Percentiles rank a stretch among this genome's conserved stretches.
phyloP scores from a whole-genome alignment of 2,113 vertebrate species.

The Carassius gibelio region DNA sequence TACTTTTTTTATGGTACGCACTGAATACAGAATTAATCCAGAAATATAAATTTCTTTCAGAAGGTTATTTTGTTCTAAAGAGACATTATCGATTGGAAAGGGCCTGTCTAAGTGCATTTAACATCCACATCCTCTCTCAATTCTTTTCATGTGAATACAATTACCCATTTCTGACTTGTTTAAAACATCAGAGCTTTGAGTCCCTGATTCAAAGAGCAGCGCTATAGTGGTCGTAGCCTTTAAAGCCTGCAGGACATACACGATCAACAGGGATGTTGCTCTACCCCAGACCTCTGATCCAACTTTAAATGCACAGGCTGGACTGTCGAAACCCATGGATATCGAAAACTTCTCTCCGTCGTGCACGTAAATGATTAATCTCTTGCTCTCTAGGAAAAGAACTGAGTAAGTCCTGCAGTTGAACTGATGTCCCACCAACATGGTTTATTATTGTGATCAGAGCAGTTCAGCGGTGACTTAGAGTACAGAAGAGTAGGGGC shows the following conservation, averaged over 20 bases:
- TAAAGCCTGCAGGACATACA: background rate
- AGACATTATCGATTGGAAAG: background rate
- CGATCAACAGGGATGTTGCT: constrained; percentile 15
- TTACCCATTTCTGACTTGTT: background rate
- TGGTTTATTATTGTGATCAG: background rate
- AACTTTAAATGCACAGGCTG: constrained; percentile 15
- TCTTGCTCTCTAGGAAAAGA: constrained; percentile 9
- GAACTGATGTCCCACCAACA: background rate
- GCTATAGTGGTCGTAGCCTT: background rate
- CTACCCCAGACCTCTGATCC: constrained; percentile 26
- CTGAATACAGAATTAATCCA: background rate
- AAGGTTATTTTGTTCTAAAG: background rate
- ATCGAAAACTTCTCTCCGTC: background rate
- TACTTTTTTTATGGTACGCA: background rate
- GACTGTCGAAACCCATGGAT: background rate
- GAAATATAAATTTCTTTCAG: background rate
- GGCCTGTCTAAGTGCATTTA: background rate
- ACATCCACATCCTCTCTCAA: background rate
- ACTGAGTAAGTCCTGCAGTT: background rate
- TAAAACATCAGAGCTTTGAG: background rate
- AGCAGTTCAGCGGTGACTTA: background rate
- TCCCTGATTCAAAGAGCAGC: constrained; percentile 7
- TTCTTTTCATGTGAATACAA: constrained; percentile 26
- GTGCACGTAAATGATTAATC: background rate
- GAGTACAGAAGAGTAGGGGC: background rate